Conservation (phyloP, 2,797 vertebrate genomes). For the Phataginus tetradactyla region DNA sequence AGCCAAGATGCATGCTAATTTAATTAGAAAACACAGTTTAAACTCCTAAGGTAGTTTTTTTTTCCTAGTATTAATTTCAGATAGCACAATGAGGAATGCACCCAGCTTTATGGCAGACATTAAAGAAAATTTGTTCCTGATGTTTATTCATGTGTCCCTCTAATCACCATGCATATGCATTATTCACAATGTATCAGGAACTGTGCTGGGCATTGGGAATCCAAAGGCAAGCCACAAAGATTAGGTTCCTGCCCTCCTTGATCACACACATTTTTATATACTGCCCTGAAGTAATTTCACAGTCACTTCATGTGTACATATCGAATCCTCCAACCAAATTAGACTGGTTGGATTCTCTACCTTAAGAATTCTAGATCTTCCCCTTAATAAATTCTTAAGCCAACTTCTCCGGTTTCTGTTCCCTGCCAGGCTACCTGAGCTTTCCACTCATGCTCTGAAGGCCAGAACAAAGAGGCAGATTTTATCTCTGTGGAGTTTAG, state of each 20-base stretch:
- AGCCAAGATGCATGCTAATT: neutral
- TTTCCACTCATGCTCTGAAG: neutral
- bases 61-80: neutral
- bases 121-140: neutral
- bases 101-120: neutral
- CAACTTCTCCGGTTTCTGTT: neutral
- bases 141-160: neutral
- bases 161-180: neutral
- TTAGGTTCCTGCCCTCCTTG: neutral
- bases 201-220: neutral
- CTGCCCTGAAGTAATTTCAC: neutral
- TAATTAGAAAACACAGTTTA: neutral
- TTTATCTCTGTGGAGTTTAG: neutral
- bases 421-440: neutral
- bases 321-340: neutral
- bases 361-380: neutral
- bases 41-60: neutral
- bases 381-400: neutral
- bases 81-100: neutral
- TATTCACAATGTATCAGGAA: neutral
- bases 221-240: neutral
- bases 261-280: neutral
- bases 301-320: neutral
- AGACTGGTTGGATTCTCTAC: neutral
- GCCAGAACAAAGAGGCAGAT: neutral